Evolutionary conservation across 2,797 vertebrate species (phyloP), one percentile per base, ranked within the genome.

Genomic region (Syngnathus acus): DNA sequence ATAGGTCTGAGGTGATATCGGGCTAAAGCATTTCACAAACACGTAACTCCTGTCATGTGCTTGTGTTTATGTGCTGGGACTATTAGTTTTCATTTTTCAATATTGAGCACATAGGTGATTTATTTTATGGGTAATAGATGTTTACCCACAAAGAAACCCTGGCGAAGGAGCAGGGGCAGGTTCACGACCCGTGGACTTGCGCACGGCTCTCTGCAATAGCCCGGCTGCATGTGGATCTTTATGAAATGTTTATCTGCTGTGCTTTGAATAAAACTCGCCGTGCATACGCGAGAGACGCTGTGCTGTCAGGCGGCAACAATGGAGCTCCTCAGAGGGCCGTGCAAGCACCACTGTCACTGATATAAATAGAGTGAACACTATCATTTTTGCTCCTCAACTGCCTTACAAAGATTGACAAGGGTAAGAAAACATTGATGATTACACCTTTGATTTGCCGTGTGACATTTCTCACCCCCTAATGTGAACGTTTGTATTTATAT

Each of bases 191-290:
- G 37, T 86, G 84, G 87, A 81, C 82, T 88, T 75, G 72, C 82
- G 81, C 68, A 75, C 84, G 81, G 83, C 84, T 85, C 87, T 88
- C 87, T 87, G 91, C 90, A 91, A 86, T 72, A 75, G 84, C 85
- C 66, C 8, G 78, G 80, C 71, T 80, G 92, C 89, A 91, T 90
- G 77, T 79, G 86, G 88, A 92, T 89, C 91, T 82, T 86, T 91
- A 92, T 91, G 87, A 94, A 93, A 93, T 79, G 87, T 89, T 93
- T 92, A 91, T 89, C 85, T 88, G 86, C 84, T 84, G 83, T 80
- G 84, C 90, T 93, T 93, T 93, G 94, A 94, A 92, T 92, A 93
- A 90, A 88, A 87, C 89, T 82, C 84, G 79, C 73, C 77, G 83
- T 81, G 85, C 87, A 86, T 74, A 85, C 79, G 85, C 78, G 82